Percentiles rank a stretch among this genome's conserved stretches.
phyloP scores from a whole-genome alignment of 2,888 invertebrate genomes.

The Glyphotaelius pellucidus region DNA sequence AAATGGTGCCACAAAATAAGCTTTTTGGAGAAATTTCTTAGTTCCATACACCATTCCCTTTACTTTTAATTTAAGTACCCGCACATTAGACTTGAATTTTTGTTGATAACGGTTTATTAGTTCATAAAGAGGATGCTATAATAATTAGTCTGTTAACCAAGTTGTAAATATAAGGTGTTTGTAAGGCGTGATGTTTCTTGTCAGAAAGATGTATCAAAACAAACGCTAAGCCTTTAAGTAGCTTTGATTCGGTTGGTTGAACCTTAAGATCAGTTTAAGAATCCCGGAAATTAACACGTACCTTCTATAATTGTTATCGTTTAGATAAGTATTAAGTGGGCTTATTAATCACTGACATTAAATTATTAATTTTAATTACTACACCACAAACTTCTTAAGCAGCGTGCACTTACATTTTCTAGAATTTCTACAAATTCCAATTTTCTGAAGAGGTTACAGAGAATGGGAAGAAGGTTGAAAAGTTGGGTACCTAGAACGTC shows the following conservation, averaged over 20 bases:
- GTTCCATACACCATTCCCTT: no score
- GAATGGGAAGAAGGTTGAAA: background rate
- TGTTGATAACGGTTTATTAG: no score
- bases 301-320: background rate
- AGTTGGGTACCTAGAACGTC: no score
- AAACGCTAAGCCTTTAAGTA: constrained; percentile 38
- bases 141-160: background rate
- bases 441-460: background rate
- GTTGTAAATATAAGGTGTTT: background rate
- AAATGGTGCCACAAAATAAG: no score
- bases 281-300: constrained; percentile 21
- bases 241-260: background rate
- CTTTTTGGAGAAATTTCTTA: no score
- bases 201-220: background rate
- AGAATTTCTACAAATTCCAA: background rate
- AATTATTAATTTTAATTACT: no score
- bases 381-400: no score
- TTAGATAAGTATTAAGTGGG: background rate
- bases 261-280: background rate
- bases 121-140: no score
- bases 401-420: background rate
- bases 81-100: no score
- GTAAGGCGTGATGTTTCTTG: background rate
- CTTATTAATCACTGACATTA: background rate
- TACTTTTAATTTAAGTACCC: no score